Base-by-base conservation (phyloP, 1,140 invertebrate genomes). In the Eriocheir sinensis region DNA sequence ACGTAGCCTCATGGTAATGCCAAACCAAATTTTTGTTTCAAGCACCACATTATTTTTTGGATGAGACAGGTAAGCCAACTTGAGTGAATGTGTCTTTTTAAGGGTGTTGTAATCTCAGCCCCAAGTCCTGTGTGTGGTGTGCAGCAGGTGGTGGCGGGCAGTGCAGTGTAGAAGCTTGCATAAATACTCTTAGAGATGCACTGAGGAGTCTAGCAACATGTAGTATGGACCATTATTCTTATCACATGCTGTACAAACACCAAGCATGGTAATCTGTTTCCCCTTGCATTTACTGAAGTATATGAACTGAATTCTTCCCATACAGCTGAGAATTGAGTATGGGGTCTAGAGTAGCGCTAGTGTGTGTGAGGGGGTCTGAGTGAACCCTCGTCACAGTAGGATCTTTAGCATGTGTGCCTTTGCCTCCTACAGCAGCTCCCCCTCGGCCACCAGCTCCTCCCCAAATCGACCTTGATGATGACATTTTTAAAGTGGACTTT, bases 401-500 rank as follows among this genome's bases (percentile, higher is more conserved):
- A 53, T 85, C 79, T 81, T 91, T 41, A 91, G 90, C 27, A 36
- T 94, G 34, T 94, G 89, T 94, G 94, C 89, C 89, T 94, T 94
- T 85, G 40, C 80, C 81, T 41, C 48, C 86, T 60, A 91, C 90
- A 91, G 89, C 94, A 91, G 94, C 94, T 91, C 92, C 92, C 15
- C 93, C 92, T n/a, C 95, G 72, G 21, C 95, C 95, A 30, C 48
- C 95, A 32, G 36, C 93, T 30, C 89, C 92, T 89, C 93, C 89
- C 60, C 48, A 91, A 79, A 92, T 94, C 48, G 95, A 95, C 89
- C 89, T 95, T 40, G 95, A 95, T 81, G 95, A 95, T 95, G 96
- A 96, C 91, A 96, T 96, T 81, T 96, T 96, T 96, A 96, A 96
- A 95, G 96, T 96, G 95, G 96, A 96, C 93, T 96, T 96, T 96